Evolutionary conservation across 2,113 vertebrate genomes (phyloP), one percentile per base, ranked within the genome.

Genomic region (Gopherus flavomarginatus): DNA sequence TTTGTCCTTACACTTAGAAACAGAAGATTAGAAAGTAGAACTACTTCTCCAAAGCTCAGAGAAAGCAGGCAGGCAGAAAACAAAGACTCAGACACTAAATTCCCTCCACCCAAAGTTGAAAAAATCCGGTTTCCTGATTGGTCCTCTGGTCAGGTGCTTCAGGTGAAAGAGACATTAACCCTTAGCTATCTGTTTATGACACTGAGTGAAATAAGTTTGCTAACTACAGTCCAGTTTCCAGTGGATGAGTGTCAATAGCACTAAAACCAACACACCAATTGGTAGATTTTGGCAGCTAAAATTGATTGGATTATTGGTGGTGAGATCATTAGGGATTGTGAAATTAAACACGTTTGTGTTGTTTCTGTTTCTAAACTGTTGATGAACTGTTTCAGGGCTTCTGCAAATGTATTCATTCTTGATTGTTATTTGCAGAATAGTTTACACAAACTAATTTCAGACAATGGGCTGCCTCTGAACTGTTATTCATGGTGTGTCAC

Each of bases 151-250:
- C n/a, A n/a, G n/a, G n/a, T n/a, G n/a, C n/a, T n/a, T n/a, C n/a
- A n/a, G n/a, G n/a, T n/a, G n/a, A n/a, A n/a, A n/a, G n/a, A n/a
- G n/a, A n/a, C n/a, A n/a, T n/a, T n/a, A n/a, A n/a, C n/a, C n/a
- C n/a, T n/a, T n/a, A n/a, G n/a, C n/a, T n/a, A n/a, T n/a, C n/a
- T n/a, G n/a, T n/a, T n/a, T n/a, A n/a, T n/a, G n/a, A n/a, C n/a
- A n/a, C 0, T 5, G 8, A 69, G 81, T 0, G 0, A 85, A 47
- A 11, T 56, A 35, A 38, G n/a, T 75, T 88, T 79, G 14, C 75
- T 14, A 35, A 38, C n/a, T 38, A 21, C 17, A 38, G 31, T 38
- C 19, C 17, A 22, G 35, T n/a, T 72, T 9, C 35, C 65, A 72
- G 10, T 21, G 75, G 7, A 27, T 44, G 42, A 77, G 42, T 47